Base-by-base conservation (phyloP, 2,888 invertebrate species). In the Onchidella celtica region DNA sequence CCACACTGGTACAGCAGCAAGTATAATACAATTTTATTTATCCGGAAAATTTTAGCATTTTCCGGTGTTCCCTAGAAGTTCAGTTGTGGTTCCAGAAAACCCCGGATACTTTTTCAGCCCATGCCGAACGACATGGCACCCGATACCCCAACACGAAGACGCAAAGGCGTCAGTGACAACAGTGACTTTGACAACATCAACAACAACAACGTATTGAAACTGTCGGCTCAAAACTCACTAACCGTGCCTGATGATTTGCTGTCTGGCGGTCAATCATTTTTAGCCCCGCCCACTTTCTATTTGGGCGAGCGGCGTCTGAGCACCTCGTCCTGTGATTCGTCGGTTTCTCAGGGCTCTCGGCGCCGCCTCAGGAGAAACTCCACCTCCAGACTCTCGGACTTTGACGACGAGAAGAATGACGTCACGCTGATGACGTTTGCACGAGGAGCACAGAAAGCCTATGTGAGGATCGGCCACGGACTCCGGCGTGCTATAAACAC, bases 291-390 rank as follows among this genome's bases (percentile, higher is more conserved):
- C 21, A 57, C 6, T 57, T 17, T 57, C 1, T 55, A 29, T 14
- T 3, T 32, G 29, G 40, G 34, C n/a, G 77, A 77, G 24, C 61
- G 76, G 0, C 66, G 77, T 17, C 57, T 32, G n/a, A 66, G 68
- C 24, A 36, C 24, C 11, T 68, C 77, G 1, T 57, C 57, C 11
- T 68, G 68, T 36, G 77, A 77, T 68, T 77, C 77, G 32, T 57
- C 68, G 21, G 3, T 6, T 36, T 55, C 68, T 2, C 34, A 34
- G 3, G 36, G 0, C 17, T 29, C 77, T 2, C 55, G 36, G 32
- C 66, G 77, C 24, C 77, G 77, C 32, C 24, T 68, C 24, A 65
- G 74, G 4, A 47, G 74, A 17, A 66, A 70, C n/a, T 66, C 79
- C 9, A 29, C 73, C 11, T 74, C 79, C 1, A 63, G 79, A 24